Percentiles rank a stretch among this genome's conserved stretches.
Conservation (phyloP, 2,888 invertebrate species). For the Lithophane semibrunnea region DNA sequence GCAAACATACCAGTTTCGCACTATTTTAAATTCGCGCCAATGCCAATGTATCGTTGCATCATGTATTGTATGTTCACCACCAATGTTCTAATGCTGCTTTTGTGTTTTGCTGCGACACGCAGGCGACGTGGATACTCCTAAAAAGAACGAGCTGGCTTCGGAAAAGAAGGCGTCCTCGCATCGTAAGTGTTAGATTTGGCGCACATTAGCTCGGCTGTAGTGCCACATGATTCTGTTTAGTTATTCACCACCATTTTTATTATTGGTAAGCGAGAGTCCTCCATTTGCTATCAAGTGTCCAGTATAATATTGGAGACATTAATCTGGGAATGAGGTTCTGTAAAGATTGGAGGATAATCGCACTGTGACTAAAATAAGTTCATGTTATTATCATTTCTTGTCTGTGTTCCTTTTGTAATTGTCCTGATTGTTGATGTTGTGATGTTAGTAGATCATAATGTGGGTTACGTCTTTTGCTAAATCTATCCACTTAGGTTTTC, state of each 20-base stretch:
- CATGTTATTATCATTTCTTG: slow-evolving; percentile 59
- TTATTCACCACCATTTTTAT: slow-evolving; percentile 60
- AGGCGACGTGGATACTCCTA: slow-evolving; percentile 90
- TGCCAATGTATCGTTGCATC: slow-evolving; percentile 67
- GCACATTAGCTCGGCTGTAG: slow-evolving; percentile 75
- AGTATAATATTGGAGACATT: slow-evolving; percentile 5
- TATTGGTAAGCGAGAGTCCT: slow-evolving; percentile 70
- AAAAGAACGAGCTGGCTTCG: slow-evolving; percentile 88
- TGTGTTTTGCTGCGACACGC: slow-evolving; percentile 87
- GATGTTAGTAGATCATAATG: slow-evolving; percentile 62
- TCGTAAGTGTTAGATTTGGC: slow-evolving; percentile 89
- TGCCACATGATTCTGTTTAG: slow-evolving; percentile 64
- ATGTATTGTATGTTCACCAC: slow-evolving; percentile 73
- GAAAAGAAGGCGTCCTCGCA: slow-evolving; percentile 88
- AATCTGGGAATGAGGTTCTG: slow-evolving; percentile 28
- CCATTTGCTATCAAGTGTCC: slow-evolving; percentile 50
- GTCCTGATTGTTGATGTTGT: slow-evolving; percentile 69
- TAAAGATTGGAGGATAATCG: slow-evolving; percentile 70
- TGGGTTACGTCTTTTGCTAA: slow-evolving; percentile 41
- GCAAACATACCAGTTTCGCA: slow-evolving; percentile 49
- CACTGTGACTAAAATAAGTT: slow-evolving; percentile 58
- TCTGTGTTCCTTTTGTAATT: slow-evolving; percentile 64
- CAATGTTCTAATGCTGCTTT: slow-evolving; percentile 89
- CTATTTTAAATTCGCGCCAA: slow-evolving; percentile 49
- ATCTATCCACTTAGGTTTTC: slow-evolving; percentile 37